These are phyloP conservation scores for Marcusenius ussheri DNA, from an alignment of 2,113 vertebrate species.

Conservation along the genomic window DNA sequence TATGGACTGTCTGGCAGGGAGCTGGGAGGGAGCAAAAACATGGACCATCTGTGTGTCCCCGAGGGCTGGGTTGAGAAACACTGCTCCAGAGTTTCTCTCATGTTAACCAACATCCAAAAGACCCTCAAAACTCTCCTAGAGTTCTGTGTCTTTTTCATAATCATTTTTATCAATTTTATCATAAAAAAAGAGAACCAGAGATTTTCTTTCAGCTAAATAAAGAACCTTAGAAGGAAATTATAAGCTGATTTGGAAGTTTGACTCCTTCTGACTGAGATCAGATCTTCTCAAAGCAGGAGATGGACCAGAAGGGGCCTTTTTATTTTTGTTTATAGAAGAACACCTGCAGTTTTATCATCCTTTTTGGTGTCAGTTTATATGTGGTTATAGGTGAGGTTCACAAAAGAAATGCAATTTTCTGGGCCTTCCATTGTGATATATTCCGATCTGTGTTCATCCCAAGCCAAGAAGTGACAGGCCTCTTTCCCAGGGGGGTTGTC, in stretches of 20 bases:
- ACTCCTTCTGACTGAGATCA: neutral
- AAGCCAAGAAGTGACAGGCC: neutral
- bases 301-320: neutral
- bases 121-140: neutral
- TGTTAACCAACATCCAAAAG: neutral
- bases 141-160: neutral
- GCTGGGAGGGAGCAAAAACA: neutral
- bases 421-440: neutral
- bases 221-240: neutral
- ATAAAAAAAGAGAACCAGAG: neutral
- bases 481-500: neutral
- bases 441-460: neutral
- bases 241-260: neutral
- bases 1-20: neutral
- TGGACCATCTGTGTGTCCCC: neutral
- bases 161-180: neutral
- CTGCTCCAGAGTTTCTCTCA: neutral
- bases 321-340: neutral
- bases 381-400: neutral
- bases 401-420: neutral
- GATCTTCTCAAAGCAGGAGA: neutral
- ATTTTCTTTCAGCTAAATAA: neutral
- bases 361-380: neutral
- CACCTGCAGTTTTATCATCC: neutral
- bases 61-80: neutral